These are phyloP conservation scores for Augochlora pura DNA, from an alignment of 1,140 invertebrate species.

Conservation along the genomic window DNA sequence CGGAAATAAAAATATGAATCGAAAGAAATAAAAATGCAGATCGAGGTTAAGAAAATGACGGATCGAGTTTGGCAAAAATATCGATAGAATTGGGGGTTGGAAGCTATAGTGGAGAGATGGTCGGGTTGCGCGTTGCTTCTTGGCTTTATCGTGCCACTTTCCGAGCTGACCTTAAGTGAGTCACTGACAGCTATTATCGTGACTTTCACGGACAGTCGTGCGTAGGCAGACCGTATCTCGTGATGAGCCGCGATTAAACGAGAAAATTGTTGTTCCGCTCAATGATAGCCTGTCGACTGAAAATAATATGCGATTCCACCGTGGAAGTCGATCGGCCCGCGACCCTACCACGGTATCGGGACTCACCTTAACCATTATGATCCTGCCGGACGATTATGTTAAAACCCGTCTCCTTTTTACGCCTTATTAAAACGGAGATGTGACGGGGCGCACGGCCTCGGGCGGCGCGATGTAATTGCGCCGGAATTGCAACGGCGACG, in stretches of 20 bases:
- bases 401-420: slow-evolving; percentile 8
- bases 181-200: slow-evolving; percentile 51
- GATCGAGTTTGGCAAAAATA: no score
- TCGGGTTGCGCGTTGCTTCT: background rate
- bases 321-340: slow-evolving; percentile 20
- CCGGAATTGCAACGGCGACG: background rate
- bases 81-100: no score
- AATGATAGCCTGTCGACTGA: slow-evolving; percentile 44
- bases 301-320: slow-evolving; percentile 49
- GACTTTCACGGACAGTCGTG: slow-evolving; percentile 49
- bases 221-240: slow-evolving; percentile 53
- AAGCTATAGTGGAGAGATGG: no score
- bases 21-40: no score
- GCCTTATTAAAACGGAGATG: slow-evolving; percentile 8
- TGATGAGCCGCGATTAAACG: slow-evolving; percentile 54
- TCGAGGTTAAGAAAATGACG: no score
- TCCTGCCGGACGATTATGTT: slow-evolving; percentile 29
- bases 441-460: background rate
- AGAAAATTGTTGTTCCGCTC: slow-evolving; percentile 56
- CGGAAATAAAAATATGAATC: no score
- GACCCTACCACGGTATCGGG: background rate
- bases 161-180: slow-evolving; percentile 52
- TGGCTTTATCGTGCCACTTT: slow-evolving; percentile 42
- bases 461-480: slow-evolving; percentile 4
- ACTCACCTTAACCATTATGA: background rate